Percentiles rank a stretch among this genome's conserved stretches.
Evolutionary conservation across 2,113 vertebrate species (phyloP).

Genomic region (Thalassarche chlororhynchos): DNA sequence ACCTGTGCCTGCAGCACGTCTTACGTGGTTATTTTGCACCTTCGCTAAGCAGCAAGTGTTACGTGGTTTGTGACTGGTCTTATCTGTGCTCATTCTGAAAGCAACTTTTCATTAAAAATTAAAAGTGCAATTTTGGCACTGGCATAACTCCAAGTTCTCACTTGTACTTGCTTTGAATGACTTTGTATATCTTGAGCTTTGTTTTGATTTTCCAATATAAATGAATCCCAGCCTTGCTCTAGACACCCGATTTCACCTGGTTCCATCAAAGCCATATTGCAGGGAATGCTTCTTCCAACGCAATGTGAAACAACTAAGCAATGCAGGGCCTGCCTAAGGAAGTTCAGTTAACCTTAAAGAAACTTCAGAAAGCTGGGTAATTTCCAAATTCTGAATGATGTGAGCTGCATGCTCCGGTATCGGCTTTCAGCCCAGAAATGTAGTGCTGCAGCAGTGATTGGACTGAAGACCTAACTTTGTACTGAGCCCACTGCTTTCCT

Average conservation of each 20-base stretch:
- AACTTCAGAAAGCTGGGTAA: not conserved
- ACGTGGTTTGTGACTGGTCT: not conserved
- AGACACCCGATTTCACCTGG: not conserved
- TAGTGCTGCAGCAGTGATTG: not conserved
- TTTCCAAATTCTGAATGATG: not conserved
- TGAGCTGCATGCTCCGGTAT: not conserved
- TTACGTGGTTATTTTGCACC: not conserved
- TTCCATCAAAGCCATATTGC: not conserved
- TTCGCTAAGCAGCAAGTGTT: not conserved
- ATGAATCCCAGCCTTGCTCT: not conserved
- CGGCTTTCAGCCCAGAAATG: not conserved
- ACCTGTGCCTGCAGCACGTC: not conserved
- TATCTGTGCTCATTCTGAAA: not conserved
- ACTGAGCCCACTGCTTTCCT: not conserved
- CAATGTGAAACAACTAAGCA: not conserved
- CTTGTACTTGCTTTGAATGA: not conserved
- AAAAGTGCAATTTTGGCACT: not conserved
- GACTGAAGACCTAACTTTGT: not conserved
- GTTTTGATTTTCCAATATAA: not conserved
- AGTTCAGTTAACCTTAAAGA: not conserved
- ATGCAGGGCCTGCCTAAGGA: not conserved
- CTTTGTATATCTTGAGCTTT: not conserved
- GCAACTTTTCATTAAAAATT: not conserved
- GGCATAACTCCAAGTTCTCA: not conserved
- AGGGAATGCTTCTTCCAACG: not conserved